These are phyloP conservation scores for Channa striata DNA, from an alignment of 2,797 vertebrate species.

Conservation along the genomic window DNA sequence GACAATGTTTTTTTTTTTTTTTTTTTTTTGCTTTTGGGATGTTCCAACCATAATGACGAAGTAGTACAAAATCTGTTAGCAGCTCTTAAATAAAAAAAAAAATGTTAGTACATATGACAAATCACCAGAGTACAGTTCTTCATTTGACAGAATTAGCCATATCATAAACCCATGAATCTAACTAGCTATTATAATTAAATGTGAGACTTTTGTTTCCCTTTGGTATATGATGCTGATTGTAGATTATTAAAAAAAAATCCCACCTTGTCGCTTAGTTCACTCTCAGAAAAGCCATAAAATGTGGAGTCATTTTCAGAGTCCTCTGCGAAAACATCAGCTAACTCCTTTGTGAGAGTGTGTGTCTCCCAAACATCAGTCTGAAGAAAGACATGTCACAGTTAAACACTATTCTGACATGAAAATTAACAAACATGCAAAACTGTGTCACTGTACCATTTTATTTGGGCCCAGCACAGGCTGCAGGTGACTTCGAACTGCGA, in stretches of 20 bases:
- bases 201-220: neutral
- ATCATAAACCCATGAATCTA: neutral
- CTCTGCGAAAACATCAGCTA: slow-evolving; percentile 73
- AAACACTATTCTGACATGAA: neutral
- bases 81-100: no score
- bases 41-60: no score
- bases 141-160: neutral
- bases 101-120: no score
- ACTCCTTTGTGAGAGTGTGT: slow-evolving; percentile 23
- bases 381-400: neutral
- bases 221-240: neutral
- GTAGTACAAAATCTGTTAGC: no score
- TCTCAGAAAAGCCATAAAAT: slow-evolving; percentile 82
- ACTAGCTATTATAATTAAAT: neutral
- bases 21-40: no score
- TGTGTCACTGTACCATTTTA: slow-evolving; percentile 37
- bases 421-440: fast-evolving
- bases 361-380: slow-evolving; percentile 31
- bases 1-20: no score
- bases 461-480: neutral
- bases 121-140: no score
- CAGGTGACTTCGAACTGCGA: fast-evolving
- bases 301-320: slow-evolving; percentile 76
- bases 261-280: slow-evolving; percentile 66
- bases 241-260: neutral